Conservation (phyloP, 2,888 invertebrate species). For the Achlya flavicornis region DNA sequence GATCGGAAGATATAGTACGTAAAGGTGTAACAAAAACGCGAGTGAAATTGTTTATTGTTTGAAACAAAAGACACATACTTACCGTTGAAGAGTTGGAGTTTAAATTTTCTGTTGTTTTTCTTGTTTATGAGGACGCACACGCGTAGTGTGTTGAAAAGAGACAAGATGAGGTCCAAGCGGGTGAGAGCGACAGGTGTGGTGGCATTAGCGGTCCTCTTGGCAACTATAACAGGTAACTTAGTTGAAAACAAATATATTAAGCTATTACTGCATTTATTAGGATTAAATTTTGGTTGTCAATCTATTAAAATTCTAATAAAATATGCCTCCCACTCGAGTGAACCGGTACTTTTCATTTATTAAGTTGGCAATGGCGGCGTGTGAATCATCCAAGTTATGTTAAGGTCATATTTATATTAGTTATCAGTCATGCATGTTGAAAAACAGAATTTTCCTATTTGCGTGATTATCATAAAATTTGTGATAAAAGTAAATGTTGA, state of each 20-base stretch:
- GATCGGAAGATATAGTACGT: constrained; percentile 62
- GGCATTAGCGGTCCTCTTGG: constrained; percentile 73
- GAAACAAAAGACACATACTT: constrained; percentile 59
- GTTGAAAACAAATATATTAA: constrained; percentile 30
- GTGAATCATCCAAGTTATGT: constrained; percentile 47
- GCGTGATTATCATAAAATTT: constrained; percentile 10
- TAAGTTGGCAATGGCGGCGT: constrained; percentile 44
- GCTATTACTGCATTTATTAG: neutral
- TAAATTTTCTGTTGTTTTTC: constrained; percentile 68
- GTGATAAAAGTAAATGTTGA: too few species aligned
- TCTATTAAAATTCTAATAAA: neutral
- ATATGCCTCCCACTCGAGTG: constrained; percentile 7
- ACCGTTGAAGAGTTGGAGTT: constrained; percentile 59
- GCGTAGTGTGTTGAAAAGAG: constrained; percentile 73
- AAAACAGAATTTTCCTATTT: neutral
- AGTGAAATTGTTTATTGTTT: constrained; percentile 76
- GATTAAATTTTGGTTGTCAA: neutral
- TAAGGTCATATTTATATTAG: constrained; percentile 51
- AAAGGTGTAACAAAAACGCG: constrained; percentile 70
- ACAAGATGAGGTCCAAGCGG: constrained; percentile 74
- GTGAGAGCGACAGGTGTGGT: constrained; percentile 80
- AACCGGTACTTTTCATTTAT: constrained; percentile 31
- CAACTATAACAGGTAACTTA: constrained; percentile 76
- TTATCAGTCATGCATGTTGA: constrained; percentile 5
- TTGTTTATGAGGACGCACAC: constrained; percentile 67